Conservation (phyloP, 2,888 invertebrate genomes). For the Stictocephala bisonia region DNA sequence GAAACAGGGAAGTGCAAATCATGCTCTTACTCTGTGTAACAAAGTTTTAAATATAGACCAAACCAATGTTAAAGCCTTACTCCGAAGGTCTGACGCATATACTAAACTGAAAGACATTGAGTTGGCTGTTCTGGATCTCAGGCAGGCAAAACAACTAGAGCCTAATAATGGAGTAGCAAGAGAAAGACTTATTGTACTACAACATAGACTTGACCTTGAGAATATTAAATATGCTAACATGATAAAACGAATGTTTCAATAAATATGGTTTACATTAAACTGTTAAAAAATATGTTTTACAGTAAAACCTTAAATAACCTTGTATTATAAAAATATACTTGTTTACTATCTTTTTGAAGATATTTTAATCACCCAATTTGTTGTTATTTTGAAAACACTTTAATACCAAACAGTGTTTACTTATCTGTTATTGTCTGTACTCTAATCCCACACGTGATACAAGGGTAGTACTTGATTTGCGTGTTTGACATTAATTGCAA, state of each 20-base stretch:
- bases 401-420: too few species aligned
- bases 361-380: too few species aligned
- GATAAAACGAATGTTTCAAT: slow-evolving; percentile 46
- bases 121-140: slow-evolving; percentile 72
- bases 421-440: too few species aligned
- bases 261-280: too few species aligned
- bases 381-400: too few species aligned
- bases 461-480: too few species aligned
- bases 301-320: too few species aligned
- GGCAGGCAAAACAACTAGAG: slow-evolving; percentile 69
- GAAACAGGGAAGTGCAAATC: slow-evolving; percentile 73
- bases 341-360: too few species aligned
- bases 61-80: slow-evolving; percentile 67
- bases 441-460: too few species aligned
- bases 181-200: slow-evolving; percentile 66
- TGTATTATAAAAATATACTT: too few species aligned
- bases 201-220: slow-evolving; percentile 42
- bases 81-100: slow-evolving; percentile 67
- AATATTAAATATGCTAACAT: slow-evolving; percentile 44
- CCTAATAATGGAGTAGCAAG: slow-evolving; percentile 74
- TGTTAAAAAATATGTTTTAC: too few species aligned
- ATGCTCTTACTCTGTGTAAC: slow-evolving; percentile 73
- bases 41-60: slow-evolving; percentile 64
- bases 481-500: too few species aligned
- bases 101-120: slow-evolving; percentile 73